phyloP scores from a whole-genome alignment of 1,140 invertebrate species.

The Semibalanus balanoides region DNA sequence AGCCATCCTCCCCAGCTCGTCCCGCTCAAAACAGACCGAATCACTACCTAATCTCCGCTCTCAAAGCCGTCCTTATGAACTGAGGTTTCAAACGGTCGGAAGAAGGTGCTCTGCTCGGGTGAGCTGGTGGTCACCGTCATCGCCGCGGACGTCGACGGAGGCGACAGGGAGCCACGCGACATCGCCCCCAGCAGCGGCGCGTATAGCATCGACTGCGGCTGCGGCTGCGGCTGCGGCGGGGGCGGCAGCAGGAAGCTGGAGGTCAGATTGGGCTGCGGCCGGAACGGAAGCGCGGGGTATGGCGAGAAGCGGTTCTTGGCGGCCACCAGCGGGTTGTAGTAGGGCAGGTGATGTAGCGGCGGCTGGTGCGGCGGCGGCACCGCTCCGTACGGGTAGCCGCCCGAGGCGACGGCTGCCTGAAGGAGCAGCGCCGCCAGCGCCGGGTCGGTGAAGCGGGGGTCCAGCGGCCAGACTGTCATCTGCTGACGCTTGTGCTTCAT shows the following conservation, averaged over 20 bases:
- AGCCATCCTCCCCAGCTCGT: neutral
- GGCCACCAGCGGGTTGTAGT: neutral
- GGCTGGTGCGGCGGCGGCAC: no score
- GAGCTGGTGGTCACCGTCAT: neutral
- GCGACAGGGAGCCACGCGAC: neutral
- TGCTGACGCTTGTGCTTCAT: conserved; percentile 97
- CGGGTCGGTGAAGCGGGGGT: conserved; percentile 59
- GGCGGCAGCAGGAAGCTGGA: neutral
- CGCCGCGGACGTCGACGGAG: no score
- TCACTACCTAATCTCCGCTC: no score
- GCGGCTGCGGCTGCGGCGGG: no score
- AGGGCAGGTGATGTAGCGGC: neutral
- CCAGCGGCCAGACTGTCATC: conserved; percentile 72
- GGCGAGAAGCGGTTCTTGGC: neutral
- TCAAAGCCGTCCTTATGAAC: neutral
- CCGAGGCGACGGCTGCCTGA: conserved; percentile 55
- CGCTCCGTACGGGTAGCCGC: neutral
- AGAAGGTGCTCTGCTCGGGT: neutral
- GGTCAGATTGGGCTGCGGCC: neutral
- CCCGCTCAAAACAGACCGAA: neutral
- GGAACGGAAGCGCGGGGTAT: neutral
- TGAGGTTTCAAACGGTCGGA: neutral
- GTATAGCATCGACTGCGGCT: no score
- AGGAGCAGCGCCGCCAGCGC: conserved; percentile 78
- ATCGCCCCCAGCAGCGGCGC: no score